These are phyloP conservation scores for Bhutanitis thaidina DNA, from an alignment of 2,888 invertebrate genomes.

Conservation along the genomic window DNA sequence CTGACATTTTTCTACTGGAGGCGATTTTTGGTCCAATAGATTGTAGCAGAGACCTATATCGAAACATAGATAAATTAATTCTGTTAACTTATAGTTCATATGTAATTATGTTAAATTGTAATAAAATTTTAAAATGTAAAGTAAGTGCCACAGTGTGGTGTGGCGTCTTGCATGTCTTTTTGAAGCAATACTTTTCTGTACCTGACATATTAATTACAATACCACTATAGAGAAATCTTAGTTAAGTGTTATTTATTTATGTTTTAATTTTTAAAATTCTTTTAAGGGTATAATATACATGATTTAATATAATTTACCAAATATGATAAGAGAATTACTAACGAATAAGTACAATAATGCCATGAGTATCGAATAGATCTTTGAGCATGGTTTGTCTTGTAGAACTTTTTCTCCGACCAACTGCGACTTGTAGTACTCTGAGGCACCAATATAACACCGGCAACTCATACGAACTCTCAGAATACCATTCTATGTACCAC, in stretches of 20 bases:
- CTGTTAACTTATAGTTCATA: no score
- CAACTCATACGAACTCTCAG: constrained; percentile 55
- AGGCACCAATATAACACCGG: constrained; percentile 60
- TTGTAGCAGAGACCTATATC: constrained; percentile 51
- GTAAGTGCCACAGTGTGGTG: no score
- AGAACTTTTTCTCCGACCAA: constrained; percentile 24
- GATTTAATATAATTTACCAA: no score
- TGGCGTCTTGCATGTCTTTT: no score
- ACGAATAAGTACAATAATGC: constrained; percentile 61
- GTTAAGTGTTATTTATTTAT: no score
- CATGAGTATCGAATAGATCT: constrained; percentile 55
- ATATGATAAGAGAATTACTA: constrained; percentile 23
- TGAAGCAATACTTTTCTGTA: no score
- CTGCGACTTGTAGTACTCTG: constrained; percentile 44
- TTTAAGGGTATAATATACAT: no score
- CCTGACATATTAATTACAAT: no score
- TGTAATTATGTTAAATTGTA: no score
- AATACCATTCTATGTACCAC: constrained; percentile 74
- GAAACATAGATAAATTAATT: background rate
- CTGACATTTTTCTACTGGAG: constrained; percentile 57
- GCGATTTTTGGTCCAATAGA: constrained; percentile 44
- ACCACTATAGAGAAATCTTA: no score
- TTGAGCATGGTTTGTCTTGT: constrained; percentile 28
- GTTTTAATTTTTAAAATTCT: no score
- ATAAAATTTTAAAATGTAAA: no score